These are phyloP conservation scores for Azorinus chamasolen DNA, from an alignment of 2,888 invertebrate species.

Conservation along the genomic window DNA sequence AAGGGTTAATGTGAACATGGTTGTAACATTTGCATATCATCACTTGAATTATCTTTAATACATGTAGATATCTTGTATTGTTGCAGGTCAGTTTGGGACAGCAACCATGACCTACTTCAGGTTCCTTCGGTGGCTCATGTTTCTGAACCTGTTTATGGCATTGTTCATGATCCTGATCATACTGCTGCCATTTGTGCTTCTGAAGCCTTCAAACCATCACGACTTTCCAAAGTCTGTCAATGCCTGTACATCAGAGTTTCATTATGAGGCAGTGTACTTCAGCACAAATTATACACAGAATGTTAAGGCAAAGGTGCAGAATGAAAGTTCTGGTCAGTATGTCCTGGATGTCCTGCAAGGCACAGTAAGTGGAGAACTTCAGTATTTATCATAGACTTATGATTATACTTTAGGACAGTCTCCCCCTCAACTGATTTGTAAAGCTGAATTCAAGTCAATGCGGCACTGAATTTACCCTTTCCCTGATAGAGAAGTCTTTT, in stretches of 20 bases:
- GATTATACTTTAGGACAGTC: no score
- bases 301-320: slow-evolving; percentile 10
- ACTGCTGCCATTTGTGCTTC: slow-evolving; percentile 88
- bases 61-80: no score
- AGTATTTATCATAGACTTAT: no score
- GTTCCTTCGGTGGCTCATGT: slow-evolving; percentile 94
- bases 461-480: no score
- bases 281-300: slow-evolving; percentile 66
- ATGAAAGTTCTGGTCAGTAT: slow-evolving; percentile 27
- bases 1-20: no score
- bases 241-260: slow-evolving; percentile 32
- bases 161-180: slow-evolving; percentile 90
- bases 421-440: no score
- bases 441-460: no score
- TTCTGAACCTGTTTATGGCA: slow-evolving; percentile 92
- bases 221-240: slow-evolving; percentile 30
- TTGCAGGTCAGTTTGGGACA: slow-evolving; percentile 83
- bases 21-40: no score
- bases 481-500: no score
- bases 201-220: slow-evolving; percentile 77
- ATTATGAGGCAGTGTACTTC: slow-evolving; percentile 54
- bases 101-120: slow-evolving; percentile 90
- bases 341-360: slow-evolving; percentile 81
- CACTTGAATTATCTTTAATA: no score
- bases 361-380: slow-evolving; percentile 74